Evolutionary conservation across 2,797 vertebrate genomes (phyloP).

Genomic region (Lateolabrax maculatus): DNA sequence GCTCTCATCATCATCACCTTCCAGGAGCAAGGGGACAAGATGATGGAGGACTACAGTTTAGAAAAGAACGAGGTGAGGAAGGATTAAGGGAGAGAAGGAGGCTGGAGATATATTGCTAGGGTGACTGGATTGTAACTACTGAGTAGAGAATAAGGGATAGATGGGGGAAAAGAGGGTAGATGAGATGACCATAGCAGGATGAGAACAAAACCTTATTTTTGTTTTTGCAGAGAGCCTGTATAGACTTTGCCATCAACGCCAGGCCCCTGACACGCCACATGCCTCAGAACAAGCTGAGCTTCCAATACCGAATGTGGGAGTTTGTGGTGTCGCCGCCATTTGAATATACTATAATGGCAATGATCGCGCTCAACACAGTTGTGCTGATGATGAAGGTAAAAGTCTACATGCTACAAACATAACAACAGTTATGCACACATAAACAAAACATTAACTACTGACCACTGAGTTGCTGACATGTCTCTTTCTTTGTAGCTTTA

Average conservation of each 20-base stretch:
- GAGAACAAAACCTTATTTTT: background rate
- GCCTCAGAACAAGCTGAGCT: conserved; percentile 97
- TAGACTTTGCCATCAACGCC: conserved; percentile 97
- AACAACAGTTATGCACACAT: background rate
- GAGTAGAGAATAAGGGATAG: background rate
- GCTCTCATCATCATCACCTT: conserved; percentile 99
- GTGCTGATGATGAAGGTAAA: conserved; percentile 99
- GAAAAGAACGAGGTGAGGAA: conserved; percentile 97
- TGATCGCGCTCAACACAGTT: conserved; percentile 98
- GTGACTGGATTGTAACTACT: background rate
- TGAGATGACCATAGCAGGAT: background rate
- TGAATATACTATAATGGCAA: conserved; percentile 98
- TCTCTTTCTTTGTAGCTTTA: conserved; percentile 3
- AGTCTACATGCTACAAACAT: background rate
- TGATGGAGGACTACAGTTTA: conserved; percentile 99
- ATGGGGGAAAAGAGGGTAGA: background rate
- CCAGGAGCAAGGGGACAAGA: conserved; percentile 98
- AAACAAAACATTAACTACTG: background rate
- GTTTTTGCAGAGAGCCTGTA: conserved; percentile 92
- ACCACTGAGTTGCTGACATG: background rate
- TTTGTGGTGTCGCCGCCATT: conserved; percentile 98
- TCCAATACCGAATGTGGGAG: conserved; percentile 99
- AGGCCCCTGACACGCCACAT: conserved; percentile 96
- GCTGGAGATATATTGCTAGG: background rate
- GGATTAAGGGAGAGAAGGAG: background rate